These are phyloP conservation scores for Bolinopsis microptera DNA, from an alignment of 37 sponge, comb jelly and placozoan genomes.

Conservation along the genomic window DNA sequence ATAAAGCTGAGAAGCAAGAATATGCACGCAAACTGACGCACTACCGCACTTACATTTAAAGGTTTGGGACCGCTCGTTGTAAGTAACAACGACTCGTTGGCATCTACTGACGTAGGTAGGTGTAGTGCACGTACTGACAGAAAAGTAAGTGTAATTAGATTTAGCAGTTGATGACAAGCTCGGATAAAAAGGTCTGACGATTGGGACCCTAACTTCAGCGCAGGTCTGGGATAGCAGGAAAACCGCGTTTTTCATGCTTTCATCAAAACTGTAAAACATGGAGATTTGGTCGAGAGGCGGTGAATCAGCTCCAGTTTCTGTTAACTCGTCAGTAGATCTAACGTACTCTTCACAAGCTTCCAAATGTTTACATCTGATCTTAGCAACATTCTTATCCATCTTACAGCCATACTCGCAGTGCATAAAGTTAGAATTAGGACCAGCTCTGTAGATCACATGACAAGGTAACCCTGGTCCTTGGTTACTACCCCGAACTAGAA, in stretches of 20 bases:
- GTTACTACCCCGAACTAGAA: slow-evolving; percentile 39
- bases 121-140: slow-evolving; percentile 14
- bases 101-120: background rate
- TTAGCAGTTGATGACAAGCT: too few relatives aligned
- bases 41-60: slow-evolving; percentile 62
- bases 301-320: slow-evolving; percentile 28
- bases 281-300: slow-evolving; percentile 19
- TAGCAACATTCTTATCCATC: background rate
- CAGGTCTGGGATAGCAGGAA: background rate
- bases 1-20: slow-evolving; percentile 27
- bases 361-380: slow-evolving; percentile 10
- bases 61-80: slow-evolving; percentile 22
- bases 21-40: slow-evolving; percentile 20
- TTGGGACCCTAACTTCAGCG: slow-evolving; percentile 18
- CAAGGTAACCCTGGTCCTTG: slow-evolving; percentile 30
- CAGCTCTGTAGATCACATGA: slow-evolving; percentile 49
- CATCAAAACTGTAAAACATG: slow-evolving; percentile 49
- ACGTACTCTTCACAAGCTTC: slow-evolving; percentile 51
- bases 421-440: slow-evolving; percentile 42
- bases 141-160: background rate
- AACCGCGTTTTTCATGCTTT: slow-evolving; percentile 18
- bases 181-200: slow-evolving; percentile 16
- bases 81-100: slow-evolving; percentile 6
- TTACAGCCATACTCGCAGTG: slow-evolving; percentile 60
- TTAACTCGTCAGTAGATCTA: background rate